phyloP scores from a whole-genome alignment of 2,113 vertebrate species.

The Protomyctophum bolini region DNA sequence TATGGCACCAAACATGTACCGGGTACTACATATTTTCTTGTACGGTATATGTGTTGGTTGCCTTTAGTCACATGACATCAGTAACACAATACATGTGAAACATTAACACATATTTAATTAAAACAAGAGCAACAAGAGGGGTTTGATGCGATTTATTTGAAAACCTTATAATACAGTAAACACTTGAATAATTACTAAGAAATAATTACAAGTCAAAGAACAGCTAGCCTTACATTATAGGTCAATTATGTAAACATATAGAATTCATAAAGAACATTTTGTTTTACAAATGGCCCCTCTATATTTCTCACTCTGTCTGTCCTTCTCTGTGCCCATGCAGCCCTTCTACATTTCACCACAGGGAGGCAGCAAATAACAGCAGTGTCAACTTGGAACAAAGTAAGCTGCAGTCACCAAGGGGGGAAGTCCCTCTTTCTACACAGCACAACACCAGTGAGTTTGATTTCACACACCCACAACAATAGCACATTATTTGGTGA shows the following conservation, averaged over 20 bases:
- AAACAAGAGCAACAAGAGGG: not conserved
- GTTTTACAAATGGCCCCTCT: not conserved
- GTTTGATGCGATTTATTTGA: not conserved
- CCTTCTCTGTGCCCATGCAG: constrained; percentile 49
- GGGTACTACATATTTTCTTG: too few relatives aligned
- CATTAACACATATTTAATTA: too few relatives aligned
- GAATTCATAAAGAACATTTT: too few relatives aligned
- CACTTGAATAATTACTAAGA: too few relatives aligned
- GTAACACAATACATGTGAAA: too few relatives aligned
- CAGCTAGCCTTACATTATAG: too few relatives aligned
- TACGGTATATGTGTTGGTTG: too few relatives aligned
- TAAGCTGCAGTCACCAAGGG: constrained; percentile 78
- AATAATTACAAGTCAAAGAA: too few relatives aligned
- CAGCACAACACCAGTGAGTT: constrained; percentile 83
- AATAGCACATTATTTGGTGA: not conserved
- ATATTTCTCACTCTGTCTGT: not conserved
- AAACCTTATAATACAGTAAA: too few relatives aligned
- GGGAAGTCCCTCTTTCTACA: constrained; percentile 70
- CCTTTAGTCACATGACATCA: too few relatives aligned
- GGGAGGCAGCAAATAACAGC: constrained; percentile 81
- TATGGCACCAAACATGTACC: too few relatives aligned
- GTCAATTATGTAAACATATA: too few relatives aligned
- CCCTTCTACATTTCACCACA: constrained; percentile 78
- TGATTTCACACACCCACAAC: constrained; percentile 16
- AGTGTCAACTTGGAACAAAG: constrained; percentile 81